phyloP scores from a whole-genome alignment of 1,140 invertebrate genomes.

The Acromyrmex charruanus region DNA sequence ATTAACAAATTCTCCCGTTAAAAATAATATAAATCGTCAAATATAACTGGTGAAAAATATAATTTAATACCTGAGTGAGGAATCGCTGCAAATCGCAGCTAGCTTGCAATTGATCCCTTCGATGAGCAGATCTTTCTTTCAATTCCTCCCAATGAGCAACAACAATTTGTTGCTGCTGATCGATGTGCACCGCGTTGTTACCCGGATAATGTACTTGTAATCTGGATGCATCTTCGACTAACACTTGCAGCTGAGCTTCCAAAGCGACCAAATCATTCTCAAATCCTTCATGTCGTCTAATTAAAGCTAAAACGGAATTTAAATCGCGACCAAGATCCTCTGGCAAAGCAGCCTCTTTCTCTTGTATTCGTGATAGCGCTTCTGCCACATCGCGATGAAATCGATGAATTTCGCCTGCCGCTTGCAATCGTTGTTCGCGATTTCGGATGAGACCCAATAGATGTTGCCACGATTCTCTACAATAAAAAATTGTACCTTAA shows the following conservation, averaged over 20 bases:
- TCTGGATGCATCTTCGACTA: slow-evolving; percentile 96
- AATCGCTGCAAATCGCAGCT: slow-evolving; percentile 97
- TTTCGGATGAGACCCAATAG: slow-evolving; percentile 95
- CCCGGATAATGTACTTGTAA: slow-evolving; percentile 96
- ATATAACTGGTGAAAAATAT: not conserved
- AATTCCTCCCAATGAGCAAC: slow-evolving; percentile 95
- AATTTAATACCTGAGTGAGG: slow-evolving; percentile 86
- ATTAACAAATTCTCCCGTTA: slow-evolving; percentile 4
- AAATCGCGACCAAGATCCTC: slow-evolving; percentile 95
- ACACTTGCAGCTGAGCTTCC: slow-evolving; percentile 96
- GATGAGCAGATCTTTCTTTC: slow-evolving; percentile 92
- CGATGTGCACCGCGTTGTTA: slow-evolving; percentile 96
- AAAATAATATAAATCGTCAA: not conserved
- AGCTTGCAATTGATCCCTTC: slow-evolving; percentile 94
- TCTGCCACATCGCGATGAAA: slow-evolving; percentile 99
- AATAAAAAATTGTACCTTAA: slow-evolving; percentile 1
- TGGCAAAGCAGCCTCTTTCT: slow-evolving; percentile 94
- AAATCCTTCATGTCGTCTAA: slow-evolving; percentile 96
- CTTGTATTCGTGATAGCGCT: slow-evolving; percentile 95
- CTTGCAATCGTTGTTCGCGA: slow-evolving; percentile 94
- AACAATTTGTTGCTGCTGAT: slow-evolving; percentile 93
- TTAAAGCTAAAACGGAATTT: slow-evolving; percentile 94
- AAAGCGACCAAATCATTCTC: slow-evolving; percentile 98
- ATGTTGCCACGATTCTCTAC: slow-evolving; percentile 94
- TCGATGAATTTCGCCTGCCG: slow-evolving; percentile 98